phyloP scores from a whole-genome alignment of 2,797 vertebrate species.

The Sebastes nivosus region DNA sequence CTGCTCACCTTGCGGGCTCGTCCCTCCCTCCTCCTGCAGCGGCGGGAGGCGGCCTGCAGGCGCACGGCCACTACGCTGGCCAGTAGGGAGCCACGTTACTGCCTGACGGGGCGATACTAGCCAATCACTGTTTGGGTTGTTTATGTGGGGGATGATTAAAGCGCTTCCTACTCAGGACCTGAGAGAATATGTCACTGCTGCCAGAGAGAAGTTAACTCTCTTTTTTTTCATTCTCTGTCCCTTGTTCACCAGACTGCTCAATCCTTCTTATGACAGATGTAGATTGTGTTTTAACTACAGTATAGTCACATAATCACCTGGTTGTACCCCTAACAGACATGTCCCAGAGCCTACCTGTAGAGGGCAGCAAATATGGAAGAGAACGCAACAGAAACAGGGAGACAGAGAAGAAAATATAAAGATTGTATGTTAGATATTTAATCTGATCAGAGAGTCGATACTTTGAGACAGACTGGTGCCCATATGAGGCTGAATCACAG shows the following conservation, averaged over 20 bases:
- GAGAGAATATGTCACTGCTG: slow-evolving; percentile 79
- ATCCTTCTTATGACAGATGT: slow-evolving; percentile 35
- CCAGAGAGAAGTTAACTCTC: slow-evolving; percentile 71
- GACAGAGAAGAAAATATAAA: slow-evolving; percentile 46
- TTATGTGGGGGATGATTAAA: slow-evolving; percentile 66
- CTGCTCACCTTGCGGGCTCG: slow-evolving; percentile 46
- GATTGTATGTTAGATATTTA: slow-evolving; percentile 70
- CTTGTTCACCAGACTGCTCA: slow-evolving; percentile 50
- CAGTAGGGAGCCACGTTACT: slow-evolving; percentile 64
- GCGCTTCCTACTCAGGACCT: slow-evolving; percentile 79
- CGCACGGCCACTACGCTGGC: slow-evolving; percentile 42
- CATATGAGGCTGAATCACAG: slow-evolving; percentile 29
- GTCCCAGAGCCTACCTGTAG: slow-evolving; percentile 51
- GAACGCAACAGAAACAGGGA: slow-evolving; percentile 21
- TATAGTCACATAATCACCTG: slow-evolving; percentile 45
- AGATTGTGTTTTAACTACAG: slow-evolving; percentile 50
- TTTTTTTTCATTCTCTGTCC: slow-evolving; percentile 43
- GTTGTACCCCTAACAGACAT: slow-evolving; percentile 27
- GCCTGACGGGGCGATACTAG: slow-evolving; percentile 64
- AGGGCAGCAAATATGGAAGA: slow-evolving; percentile 57
- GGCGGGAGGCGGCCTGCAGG: slow-evolving; percentile 24
- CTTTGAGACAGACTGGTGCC: slow-evolving; percentile 44
- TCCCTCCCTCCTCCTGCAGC: slow-evolving; percentile 14
- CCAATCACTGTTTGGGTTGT: slow-evolving; percentile 78
- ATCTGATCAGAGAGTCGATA: slow-evolving; percentile 54